Evolutionary conservation across 2,797 vertebrate species (phyloP).

Genomic region (Schizopygopsis pylzovi): DNA sequence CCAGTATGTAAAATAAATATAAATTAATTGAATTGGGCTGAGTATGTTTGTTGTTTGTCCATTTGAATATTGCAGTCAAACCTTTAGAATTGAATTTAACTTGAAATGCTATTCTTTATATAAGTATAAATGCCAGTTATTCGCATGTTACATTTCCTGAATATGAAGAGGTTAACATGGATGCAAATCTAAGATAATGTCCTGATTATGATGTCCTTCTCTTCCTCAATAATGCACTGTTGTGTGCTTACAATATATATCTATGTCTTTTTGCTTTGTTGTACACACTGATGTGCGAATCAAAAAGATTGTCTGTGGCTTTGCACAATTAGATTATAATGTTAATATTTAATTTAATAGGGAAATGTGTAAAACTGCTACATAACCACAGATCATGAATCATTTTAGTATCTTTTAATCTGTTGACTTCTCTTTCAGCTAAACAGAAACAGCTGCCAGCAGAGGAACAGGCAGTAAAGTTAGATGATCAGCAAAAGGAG

Average conservation of each 20-base stretch:
- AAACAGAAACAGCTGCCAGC: background rate
- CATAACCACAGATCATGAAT: background rate
- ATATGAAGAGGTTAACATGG: background rate
- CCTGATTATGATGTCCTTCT: background rate
- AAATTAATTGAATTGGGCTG: background rate
- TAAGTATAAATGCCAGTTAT: background rate
- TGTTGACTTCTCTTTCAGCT: background rate
- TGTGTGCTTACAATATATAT: background rate
- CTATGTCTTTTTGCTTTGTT: background rate
- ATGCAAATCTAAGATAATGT: background rate
- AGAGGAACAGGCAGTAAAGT: background rate
- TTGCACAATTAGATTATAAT: background rate
- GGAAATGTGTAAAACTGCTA: background rate
- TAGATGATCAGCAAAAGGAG: background rate
- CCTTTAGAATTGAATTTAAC: background rate
- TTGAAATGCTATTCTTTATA: background rate
- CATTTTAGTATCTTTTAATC: background rate
- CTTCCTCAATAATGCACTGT: background rate
- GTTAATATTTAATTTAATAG: background rate
- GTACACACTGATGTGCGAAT: background rate
- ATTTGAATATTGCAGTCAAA: background rate
- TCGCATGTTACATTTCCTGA: background rate
- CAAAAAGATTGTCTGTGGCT: background rate
- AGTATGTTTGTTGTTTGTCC: background rate
- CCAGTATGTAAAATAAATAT: slow-evolving; percentile 27